Evolutionary conservation across 1,140 invertebrate species (phyloP), one percentile per base, ranked within the genome.

Genomic region (Diorhabda carinulata): DNA sequence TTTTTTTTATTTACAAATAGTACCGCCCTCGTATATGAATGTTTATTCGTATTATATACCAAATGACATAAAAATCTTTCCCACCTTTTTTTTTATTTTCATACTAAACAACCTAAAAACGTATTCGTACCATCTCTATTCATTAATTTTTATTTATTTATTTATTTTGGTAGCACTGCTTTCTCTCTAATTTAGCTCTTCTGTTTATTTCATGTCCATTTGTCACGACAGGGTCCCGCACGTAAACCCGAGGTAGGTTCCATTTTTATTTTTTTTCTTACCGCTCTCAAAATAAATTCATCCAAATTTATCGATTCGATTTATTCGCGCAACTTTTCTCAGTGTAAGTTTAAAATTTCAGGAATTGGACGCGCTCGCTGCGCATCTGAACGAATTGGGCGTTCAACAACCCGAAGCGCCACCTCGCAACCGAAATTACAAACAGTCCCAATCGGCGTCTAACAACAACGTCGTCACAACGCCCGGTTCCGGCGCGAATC

Each of bases 311-410:
- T 25, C 25, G 25, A 25, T 25, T 25, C 25, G 25, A 25, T 25
- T 25, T 25, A 25, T 25, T 25, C 25, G 25, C 25, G 1, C 25
- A 25, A 25, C 25, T 25, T 25, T 25, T 25, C 25, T 25, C 25
- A 25, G 25, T 25, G 25, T 25, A 25, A 25, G 25, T 25, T 25
- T 25, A 25, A 25, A 25, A 1, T 71, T 76, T 61, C 41, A 96
- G 94, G 94, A 97, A 83, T 88, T 97, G 84, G 95, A 97, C 83
- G 90, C 92, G 81, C 84, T 97, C 79, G 95, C 95, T 72, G 94
- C 93, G 79, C 95, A 97, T 83, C 86, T 97, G 77, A 96, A 93
- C 85, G 93, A 97, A 83, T 85, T 97, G 79, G 93, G 92, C 77
- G 89, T 93, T 67, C 84, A 83, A 73, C 83, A 84, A 77, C 87